A percentile compares a stretch with the other conserved stretches of the same genome.
phyloP scores from a whole-genome alignment of 2,113 vertebrate species.

The Perca fluviatilis region DNA sequence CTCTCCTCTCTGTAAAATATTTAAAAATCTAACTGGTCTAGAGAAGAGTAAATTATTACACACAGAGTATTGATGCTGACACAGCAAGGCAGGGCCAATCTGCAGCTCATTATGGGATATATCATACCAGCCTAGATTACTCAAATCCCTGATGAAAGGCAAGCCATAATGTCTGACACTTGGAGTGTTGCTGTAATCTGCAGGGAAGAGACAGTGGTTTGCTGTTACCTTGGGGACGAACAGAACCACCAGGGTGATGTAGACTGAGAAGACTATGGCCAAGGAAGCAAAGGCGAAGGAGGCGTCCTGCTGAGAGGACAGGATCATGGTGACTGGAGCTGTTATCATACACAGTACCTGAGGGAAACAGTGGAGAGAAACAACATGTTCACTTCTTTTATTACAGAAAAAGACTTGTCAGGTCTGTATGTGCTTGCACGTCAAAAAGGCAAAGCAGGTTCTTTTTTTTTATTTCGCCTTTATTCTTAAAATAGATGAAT shows the following conservation, averaged over 20 bases:
- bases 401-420: not conserved
- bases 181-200: not conserved
- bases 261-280: constrained; percentile 92
- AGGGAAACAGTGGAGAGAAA: not conserved
- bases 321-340: constrained; percentile 93
- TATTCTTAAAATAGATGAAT: too few relatives aligned
- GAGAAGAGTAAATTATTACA: not conserved
- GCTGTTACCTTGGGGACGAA: constrained; percentile 90
- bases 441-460: not conserved
- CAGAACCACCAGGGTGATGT: constrained; percentile 92
- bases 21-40: not conserved
- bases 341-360: constrained; percentile 94
- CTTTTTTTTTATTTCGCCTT: too few relatives aligned
- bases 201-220: not conserved
- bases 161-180: constrained; percentile 2
- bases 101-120: constrained; percentile 13
- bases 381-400: not conserved
- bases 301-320: constrained; percentile 92
- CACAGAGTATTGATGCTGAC: constrained; percentile 7
- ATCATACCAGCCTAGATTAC: not conserved
- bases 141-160: constrained; percentile 18
- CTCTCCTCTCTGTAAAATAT: not conserved
- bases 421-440: not conserved
- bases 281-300: constrained; percentile 92
- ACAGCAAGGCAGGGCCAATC: not conserved